phyloP scores from a whole-genome alignment of 2,888 invertebrate species.

The Thysanoteuthis rhombus region DNA sequence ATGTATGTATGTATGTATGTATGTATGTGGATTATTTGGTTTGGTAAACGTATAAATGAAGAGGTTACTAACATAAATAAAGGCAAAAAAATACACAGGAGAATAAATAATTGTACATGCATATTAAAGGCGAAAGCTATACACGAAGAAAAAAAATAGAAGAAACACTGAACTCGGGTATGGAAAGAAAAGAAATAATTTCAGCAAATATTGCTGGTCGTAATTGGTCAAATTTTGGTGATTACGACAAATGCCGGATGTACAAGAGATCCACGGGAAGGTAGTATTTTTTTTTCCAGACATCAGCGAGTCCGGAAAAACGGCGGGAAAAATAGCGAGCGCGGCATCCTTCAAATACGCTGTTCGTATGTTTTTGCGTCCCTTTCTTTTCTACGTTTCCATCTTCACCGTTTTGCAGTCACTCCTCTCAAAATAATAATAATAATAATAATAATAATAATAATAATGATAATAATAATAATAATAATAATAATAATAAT shows the following conservation, averaged over 20 bases:
- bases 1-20: no score
- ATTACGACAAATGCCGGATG: background rate
- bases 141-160: background rate
- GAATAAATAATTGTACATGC: background rate
- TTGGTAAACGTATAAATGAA: no score
- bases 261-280: background rate
- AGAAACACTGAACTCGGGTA: background rate
- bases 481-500: no score
- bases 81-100: background rate
- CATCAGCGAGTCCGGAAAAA: background rate
- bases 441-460: background rate
- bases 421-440: background rate
- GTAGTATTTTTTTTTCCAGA: no score
- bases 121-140: background rate
- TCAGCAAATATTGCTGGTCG: background rate
- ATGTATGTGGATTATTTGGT: no score
- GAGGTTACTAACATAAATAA: no score
- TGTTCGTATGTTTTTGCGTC: background rate
- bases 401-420: background rate
- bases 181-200: background rate
- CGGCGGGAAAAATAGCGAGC: background rate
- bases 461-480: background rate
- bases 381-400: background rate
- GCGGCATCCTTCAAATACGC: background rate
- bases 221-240: conserved; percentile 12